Percentiles rank a stretch among this genome's conserved stretches.
These are phyloP conservation scores for Diplodus sargus DNA, from an alignment of 2,797 vertebrate genomes.

Conservation along the genomic window DNA sequence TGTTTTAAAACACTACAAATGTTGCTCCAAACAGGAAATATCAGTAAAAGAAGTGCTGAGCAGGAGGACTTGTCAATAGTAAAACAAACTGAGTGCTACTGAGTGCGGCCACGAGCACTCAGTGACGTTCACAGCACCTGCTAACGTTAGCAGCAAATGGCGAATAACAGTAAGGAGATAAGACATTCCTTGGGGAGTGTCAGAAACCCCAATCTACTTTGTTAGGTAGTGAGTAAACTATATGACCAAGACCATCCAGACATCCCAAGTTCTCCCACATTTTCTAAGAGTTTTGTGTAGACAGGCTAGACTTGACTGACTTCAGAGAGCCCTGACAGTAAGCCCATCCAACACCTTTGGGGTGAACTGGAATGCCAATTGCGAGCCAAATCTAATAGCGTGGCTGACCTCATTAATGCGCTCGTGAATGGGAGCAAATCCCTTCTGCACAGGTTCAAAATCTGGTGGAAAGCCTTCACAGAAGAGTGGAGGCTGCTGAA, in stretches of 20 bases:
- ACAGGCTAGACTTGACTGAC: neutral
- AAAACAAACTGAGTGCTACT: no score
- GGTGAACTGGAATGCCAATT: neutral
- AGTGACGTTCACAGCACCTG: no score
- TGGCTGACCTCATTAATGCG: neutral
- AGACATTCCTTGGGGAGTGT: no score
- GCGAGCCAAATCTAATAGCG: neutral
- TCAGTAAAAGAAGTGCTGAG: no score
- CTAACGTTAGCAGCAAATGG: no score
- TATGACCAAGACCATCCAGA: neutral
- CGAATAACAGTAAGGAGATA: no score
- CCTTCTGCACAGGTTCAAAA: neutral
- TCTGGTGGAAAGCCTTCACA: neutral
- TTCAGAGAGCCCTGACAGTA: neutral
- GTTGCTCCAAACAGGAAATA: no score
- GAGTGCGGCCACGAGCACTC: no score
- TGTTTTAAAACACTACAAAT: no score
- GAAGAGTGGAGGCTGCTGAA: neutral
- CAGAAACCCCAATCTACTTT: neutral
- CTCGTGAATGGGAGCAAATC: slow-evolving; percentile 3
- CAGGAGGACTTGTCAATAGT: no score
- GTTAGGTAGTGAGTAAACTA: neutral
- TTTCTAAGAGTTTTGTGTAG: neutral
- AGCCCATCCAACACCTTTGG: neutral
- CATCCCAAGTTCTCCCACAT: neutral